These are phyloP conservation scores for Calephelis nemesis DNA, from an alignment of 1,140 invertebrate genomes.

Conservation along the genomic window DNA sequence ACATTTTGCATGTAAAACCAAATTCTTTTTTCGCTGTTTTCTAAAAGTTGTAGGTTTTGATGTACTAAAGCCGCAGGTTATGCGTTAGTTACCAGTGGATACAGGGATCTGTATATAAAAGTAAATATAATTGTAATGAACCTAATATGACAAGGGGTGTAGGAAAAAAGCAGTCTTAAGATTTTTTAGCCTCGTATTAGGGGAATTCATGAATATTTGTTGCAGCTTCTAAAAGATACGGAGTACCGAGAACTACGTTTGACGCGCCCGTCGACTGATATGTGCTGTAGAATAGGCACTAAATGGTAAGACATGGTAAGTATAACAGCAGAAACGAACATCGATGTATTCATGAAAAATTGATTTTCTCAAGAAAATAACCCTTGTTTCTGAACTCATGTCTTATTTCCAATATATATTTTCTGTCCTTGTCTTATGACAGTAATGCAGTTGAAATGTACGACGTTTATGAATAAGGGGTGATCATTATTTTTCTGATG, in stretches of 20 bases:
- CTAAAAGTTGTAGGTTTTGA: no score
- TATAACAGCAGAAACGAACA: conserved; percentile 38
- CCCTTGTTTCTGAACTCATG: conserved; percentile 5
- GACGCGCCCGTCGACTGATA: conserved; percentile 50
- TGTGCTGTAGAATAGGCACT: conserved; percentile 44
- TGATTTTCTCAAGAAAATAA: conserved; percentile 5
- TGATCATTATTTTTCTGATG: conserved; percentile 5
- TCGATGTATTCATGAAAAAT: conserved; percentile 1
- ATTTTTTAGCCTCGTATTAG: conserved; percentile 55
- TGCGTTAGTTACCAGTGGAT: no score
- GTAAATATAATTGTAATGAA: no score
- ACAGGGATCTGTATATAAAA: no score
- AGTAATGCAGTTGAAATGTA: background rate
- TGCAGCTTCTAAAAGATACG: conserved; percentile 74
- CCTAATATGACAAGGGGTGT: no score
- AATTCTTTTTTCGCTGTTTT: no score
- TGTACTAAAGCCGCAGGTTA: no score
- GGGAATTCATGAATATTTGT: conserved; percentile 78
- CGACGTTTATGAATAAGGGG: conserved; percentile 3
- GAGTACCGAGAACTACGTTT: conserved; percentile 58
- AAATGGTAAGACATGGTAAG: conserved; percentile 54
- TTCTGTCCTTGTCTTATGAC: background rate
- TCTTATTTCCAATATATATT: background rate
- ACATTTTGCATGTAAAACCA: no score
- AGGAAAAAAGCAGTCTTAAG: conserved; percentile 39